Base-by-base conservation (phyloP, 2,113 vertebrate genomes). In the Ranitomeya imitator region DNA sequence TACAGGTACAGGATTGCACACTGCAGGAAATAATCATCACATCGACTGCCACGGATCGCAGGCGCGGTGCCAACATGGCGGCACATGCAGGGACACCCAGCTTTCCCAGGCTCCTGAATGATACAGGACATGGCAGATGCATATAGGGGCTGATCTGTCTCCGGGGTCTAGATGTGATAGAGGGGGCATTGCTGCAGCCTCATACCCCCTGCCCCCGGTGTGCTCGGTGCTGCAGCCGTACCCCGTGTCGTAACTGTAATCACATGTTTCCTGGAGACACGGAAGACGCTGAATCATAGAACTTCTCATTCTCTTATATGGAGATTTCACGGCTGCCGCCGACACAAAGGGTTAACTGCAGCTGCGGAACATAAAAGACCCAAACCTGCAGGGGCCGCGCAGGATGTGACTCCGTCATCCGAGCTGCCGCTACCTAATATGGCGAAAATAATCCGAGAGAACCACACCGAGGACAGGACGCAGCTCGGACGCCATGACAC, bases 201-300 rank as follows among this genome's bases (percentile, higher is more conserved):
- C 37, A 45, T 45, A 31, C 26, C 37, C 37, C 37, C 37, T 3
- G 3, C 37, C 37, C 37, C 37, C 37, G 37, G 37, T 45, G 37
- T 45, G 37, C 37, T 45, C 37, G 37, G 37, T 5, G 37, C 37
- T 45, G 37, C 37, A 5, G 37, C 26, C 26, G 26, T 31, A 31
- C 26, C 73, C 73, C 8, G 18, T 21, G 16, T 21, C 3, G 10
- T 76, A 10, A 51, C 18, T 51, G 45, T 51, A 21, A 76, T 52
- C 2, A 52, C 45, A 37, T 76, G 73, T 76, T 76, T 76, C 18
- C 37, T 76, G 11, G 73, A 19, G 71, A 74, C 14, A 45, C 71
- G 31, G 69, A 74, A 76, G 73, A 76, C 31, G 31, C 73, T 76
- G 73, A 76, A 76, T 74, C 71, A 76, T 21, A 4, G 21, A 52